Conservation (phyloP, 2,797 vertebrate species). For the Intellagama lesueurii region DNA sequence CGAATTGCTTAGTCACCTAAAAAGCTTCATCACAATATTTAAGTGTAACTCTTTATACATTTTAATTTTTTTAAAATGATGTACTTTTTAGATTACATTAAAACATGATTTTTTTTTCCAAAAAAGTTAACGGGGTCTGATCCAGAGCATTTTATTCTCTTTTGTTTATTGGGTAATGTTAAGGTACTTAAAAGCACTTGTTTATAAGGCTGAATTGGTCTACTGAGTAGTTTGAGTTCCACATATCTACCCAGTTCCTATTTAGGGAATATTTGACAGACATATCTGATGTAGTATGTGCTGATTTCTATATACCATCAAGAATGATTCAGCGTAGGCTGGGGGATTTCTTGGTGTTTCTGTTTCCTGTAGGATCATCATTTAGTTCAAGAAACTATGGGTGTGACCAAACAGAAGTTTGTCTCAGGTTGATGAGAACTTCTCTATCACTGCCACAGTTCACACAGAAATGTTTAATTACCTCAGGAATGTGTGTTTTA, state of each 20-base stretch:
- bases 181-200: conserved; percentile 2
- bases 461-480: too few relatives aligned
- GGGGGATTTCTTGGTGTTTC: neutral
- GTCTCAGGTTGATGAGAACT: too few relatives aligned
- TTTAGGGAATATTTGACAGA: neutral
- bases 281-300: neutral
- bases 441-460: too few relatives aligned
- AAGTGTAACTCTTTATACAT: too few relatives aligned
- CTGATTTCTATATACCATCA: neutral
- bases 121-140: neutral
- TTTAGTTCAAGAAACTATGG: neutral
- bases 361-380: neutral
- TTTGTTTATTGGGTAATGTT: neutral
- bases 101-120: too few relatives aligned
- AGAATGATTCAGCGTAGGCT: neutral
- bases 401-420: too few relatives aligned
- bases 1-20: neutral
- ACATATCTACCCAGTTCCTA: neutral
- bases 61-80: too few relatives aligned
- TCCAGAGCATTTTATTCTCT: neutral
- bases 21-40: neutral
- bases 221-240: neutral
- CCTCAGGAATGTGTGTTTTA: too few relatives aligned
- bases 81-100: too few relatives aligned
- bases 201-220: neutral